Base-by-base conservation (phyloP, 2,888 invertebrate genomes). In the Eupithecia subumbrata region DNA sequence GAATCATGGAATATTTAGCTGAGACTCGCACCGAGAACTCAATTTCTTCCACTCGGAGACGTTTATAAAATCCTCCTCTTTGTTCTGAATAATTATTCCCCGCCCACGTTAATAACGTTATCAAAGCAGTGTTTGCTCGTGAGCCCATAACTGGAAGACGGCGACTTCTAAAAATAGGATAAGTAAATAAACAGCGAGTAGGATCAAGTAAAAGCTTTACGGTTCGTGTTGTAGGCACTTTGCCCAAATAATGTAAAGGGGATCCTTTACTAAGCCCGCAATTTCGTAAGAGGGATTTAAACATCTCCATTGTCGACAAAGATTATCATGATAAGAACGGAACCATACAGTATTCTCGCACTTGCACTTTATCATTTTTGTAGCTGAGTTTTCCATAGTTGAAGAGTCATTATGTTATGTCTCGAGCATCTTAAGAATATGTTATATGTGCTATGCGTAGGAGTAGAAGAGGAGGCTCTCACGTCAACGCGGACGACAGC, bases 21-120 rank as follows among this genome's bases (percentile, higher is more conserved):
- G 22, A 70, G 40, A 60, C 45, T 25, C 74, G 77, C 72, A 76
- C 72, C 71, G 52, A 73, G 71, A 78, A 77, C 74, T 71, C 74
- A 75, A 78, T 77, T 77, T 78, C 34, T 73, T 75, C 71, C 75
- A 52, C 60, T 74, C 71, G 69, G 76, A 76, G 45, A 69, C 72
- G 52, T 76, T 79, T 71, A 72, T 72, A 75, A 76, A 80, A 78
- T 76, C 72, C 71, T 18, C 78, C 71, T 30, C 77, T 81, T 78
- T 80, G 76, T 79, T 75, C 76, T 69, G 71, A 69, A 77, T 76
- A 76, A 77, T 80, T 76, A 80, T 78, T 78, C 75, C 64, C 68
- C 78, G 78, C 80, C 80, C 76, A 80, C 80, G 75, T 78, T 76
- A 75, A 76, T 80, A 76, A 78, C 69, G 76, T 78, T 81, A 80